A percentile compares a stretch with the other conserved stretches of the same genome.
These are phyloP conservation scores for Aleadryas rufinucha DNA, from an alignment of 2,113 vertebrate genomes.

Conservation along the genomic window DNA sequence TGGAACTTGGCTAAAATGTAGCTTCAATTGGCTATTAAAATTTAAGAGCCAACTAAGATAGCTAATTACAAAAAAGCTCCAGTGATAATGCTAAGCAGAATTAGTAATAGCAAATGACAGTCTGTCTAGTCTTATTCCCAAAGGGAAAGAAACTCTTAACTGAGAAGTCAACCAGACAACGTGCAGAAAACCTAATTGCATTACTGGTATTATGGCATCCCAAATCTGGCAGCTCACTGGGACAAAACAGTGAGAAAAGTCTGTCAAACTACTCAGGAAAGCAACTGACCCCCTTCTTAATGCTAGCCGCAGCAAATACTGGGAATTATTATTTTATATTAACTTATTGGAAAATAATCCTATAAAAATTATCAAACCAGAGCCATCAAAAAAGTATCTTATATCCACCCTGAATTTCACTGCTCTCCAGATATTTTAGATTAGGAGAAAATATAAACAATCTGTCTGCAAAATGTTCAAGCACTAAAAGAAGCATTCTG, in stretches of 20 bases:
- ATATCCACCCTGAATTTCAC: neutral
- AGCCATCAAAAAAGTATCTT: neutral
- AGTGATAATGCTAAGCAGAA: constrained; percentile 80
- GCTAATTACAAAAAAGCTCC: constrained; percentile 83
- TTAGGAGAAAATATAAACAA: constrained; percentile 25
- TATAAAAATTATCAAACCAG: neutral
- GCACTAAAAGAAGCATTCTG: neutral
- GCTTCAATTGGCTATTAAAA: constrained; percentile 88
- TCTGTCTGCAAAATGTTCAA: constrained; percentile 23
- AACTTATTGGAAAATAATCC: neutral
- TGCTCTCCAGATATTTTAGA: constrained; percentile 9
- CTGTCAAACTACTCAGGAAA: constrained; percentile 33
- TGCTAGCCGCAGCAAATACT: neutral
- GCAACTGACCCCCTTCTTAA: constrained; percentile 16
- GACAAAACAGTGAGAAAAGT: constrained; percentile 46
- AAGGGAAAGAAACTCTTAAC: constrained; percentile 76
- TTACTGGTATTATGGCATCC: constrained; percentile 68
- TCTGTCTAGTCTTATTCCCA: constrained; percentile 82
- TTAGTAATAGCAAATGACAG: constrained; percentile 83
- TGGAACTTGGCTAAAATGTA: constrained; percentile 83
- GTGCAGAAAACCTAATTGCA: constrained; percentile 71
- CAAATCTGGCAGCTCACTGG: constrained; percentile 70
- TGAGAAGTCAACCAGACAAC: constrained; percentile 78
- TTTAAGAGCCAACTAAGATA: constrained; percentile 86
- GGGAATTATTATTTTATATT: neutral